phyloP scores from a whole-genome alignment of 2,888 invertebrate species.

The Caenorhabditis sinica region DNA sequence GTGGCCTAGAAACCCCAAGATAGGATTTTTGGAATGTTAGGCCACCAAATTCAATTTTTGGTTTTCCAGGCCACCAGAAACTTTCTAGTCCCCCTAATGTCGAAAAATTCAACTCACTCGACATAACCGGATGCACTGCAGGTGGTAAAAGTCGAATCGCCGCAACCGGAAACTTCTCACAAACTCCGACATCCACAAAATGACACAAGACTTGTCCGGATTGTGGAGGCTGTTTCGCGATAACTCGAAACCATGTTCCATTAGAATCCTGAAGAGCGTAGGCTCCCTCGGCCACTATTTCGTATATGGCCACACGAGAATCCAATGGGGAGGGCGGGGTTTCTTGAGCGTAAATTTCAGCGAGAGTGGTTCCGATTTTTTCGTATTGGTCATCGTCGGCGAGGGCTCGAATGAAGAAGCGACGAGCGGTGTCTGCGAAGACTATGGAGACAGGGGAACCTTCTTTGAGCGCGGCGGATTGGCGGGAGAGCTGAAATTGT shows the following conservation, averaged over 20 bases:
- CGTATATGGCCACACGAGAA: constrained; percentile 72
- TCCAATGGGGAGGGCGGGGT: constrained; percentile 56
- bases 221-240: constrained; percentile 68
- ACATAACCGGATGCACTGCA: constrained; percentile 67
- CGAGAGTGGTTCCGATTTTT: constrained; percentile 57
- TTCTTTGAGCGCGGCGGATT: constrained; percentile 44
- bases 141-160: constrained; percentile 69
- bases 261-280: constrained; percentile 74
- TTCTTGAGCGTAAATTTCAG: constrained; percentile 64
- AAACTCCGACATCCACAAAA: constrained; percentile 75
- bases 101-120: constrained; percentile 63
- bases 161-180: constrained; percentile 69
- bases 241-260: constrained; percentile 74
- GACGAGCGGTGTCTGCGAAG: constrained; percentile 30
- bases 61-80: not conserved
- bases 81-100: no score
- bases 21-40: no score
- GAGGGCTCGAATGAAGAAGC: constrained; percentile 58
- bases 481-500: constrained; percentile 34
- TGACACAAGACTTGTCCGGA: constrained; percentile 71
- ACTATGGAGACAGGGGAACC: constrained; percentile 55
- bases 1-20: no score
- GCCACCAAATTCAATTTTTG: not conserved
- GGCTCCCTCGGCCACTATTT: constrained; percentile 72
- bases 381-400: constrained; percentile 63